phyloP scores from a whole-genome alignment of 2,888 invertebrate genomes.

The Caenorhabditis imperialis region DNA sequence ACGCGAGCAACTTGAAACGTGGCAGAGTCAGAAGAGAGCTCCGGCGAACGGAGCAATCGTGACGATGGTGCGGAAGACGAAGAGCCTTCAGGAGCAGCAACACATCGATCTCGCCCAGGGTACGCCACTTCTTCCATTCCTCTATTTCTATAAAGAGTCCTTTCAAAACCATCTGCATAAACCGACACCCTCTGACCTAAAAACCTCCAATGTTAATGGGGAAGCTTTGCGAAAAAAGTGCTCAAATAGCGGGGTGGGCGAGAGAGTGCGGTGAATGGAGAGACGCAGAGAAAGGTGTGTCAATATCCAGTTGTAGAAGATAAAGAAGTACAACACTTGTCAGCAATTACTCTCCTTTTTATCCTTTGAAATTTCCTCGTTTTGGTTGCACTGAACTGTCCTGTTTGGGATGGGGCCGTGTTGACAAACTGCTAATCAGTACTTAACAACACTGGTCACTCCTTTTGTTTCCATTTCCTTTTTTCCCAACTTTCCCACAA shows the following conservation, averaged over 20 bases:
- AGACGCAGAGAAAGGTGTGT: neutral
- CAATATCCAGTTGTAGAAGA: no score
- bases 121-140: constrained; percentile 8
- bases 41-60: constrained; percentile 16
- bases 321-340: neutral
- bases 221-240: no score
- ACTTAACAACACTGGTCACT: constrained; percentile 9
- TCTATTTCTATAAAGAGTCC: no score
- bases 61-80: constrained; percentile 55
- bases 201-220: no score
- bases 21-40: constrained; percentile 61
- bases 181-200: no score
- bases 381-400: constrained; percentile 7
- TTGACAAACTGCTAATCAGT: constrained; percentile 35
- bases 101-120: constrained; percentile 9
- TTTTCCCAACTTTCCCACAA: neutral
- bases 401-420: no score
- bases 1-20: constrained; percentile 61
- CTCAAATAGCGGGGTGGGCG: neutral
- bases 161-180: no score
- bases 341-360: neutral
- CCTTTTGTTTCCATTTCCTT: neutral
- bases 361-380: neutral
- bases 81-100: constrained; percentile 34
- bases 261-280: neutral